Evolutionary conservation across 2,888 invertebrate species (phyloP).

Genomic region (Chalcosyrphus nemorum): DNA sequence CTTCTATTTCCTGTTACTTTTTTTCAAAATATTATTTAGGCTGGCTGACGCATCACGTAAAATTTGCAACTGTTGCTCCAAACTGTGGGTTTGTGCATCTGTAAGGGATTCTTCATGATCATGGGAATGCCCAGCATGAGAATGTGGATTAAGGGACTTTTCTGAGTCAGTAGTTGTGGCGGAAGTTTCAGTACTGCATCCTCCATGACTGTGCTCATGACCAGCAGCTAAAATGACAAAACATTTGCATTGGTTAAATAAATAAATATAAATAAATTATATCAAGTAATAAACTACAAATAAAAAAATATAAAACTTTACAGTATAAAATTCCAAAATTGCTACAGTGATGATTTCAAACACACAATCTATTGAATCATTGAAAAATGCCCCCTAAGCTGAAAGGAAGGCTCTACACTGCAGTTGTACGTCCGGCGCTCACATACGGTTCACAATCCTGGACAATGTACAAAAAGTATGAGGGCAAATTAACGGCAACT

Average conservation of each 20-base stretch:
- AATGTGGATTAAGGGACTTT: neutral
- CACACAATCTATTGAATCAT: too few species aligned
- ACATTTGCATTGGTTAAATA: neutral
- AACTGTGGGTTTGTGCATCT: neutral
- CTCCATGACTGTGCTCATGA: slow-evolving; percentile 37
- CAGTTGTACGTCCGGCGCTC: too few species aligned
- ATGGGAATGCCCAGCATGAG: neutral
- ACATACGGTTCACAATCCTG: too few species aligned
- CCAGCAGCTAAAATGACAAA: slow-evolving; percentile 23
- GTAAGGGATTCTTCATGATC: neutral
- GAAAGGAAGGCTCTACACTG: too few species aligned
- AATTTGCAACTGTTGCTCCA: slow-evolving; percentile 38
- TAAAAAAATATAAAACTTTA: too few species aligned
- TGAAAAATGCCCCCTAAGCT: too few species aligned
- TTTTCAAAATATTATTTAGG: slow-evolving; percentile 25
- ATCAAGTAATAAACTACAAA: too few species aligned
- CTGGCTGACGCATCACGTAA: slow-evolving; percentile 32
- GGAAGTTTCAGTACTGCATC: neutral
- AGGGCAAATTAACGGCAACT: too few species aligned
- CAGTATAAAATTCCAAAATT: too few species aligned
- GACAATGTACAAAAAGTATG: too few species aligned
- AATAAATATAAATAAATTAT: too few species aligned
- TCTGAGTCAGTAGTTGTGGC: neutral
- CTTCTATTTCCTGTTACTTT: slow-evolving; percentile 4
- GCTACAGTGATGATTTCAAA: too few species aligned